Evolutionary conservation across 2,797 vertebrate species (phyloP), one percentile per base, ranked within the genome.

Genomic region (Artibeus jamaicensis): DNA sequence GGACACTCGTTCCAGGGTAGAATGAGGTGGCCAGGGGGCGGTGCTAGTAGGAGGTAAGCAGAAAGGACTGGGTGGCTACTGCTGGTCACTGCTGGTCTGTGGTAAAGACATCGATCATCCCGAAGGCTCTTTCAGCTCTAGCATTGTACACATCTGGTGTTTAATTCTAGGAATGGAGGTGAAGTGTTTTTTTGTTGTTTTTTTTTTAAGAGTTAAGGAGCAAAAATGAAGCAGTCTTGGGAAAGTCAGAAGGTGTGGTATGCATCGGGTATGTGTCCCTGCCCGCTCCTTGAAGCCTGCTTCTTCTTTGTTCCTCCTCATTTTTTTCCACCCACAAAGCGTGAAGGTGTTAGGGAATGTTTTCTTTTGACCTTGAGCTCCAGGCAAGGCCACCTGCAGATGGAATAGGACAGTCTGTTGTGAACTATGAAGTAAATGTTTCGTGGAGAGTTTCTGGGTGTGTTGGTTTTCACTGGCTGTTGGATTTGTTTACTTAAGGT

Each of bases 371-470:
- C 93, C 91, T 97, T 95, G 86, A 87, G 83, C 93, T 86, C 42
- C 71, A 86, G 89, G 83, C 92, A 55, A 92, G 86, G 94, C 94
- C 74, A 73, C 88, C 78, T 76, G 32, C 92, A 76, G 74, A 81
- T 53, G 79, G 86, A 74, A 74, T 62, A 82, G 94, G 95, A 53
- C 77, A 32, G 86, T 76, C 55, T 76, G 6, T 83, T 96, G 93
- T 94, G 85, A 96, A 86, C 94, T 26, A 9, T 95, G 95, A 97
- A 88, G 97, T 95, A 67, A 97, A 68, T 83, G 92, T 98, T 98
- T 97, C 71, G 1, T 73, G 21, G 88, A 84, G 97, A 96, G 96
- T 98, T 98, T 98, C 98, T 98, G 98, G 97, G 98, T 97, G 98
- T 96, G 98, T 98, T 96, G 39, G 65, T 96, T 98, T 98, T 98